A percentile compares a stretch with the other conserved stretches of the same genome.
Conservation (phyloP, 2,888 invertebrate species). For the Orthosia cruda region DNA sequence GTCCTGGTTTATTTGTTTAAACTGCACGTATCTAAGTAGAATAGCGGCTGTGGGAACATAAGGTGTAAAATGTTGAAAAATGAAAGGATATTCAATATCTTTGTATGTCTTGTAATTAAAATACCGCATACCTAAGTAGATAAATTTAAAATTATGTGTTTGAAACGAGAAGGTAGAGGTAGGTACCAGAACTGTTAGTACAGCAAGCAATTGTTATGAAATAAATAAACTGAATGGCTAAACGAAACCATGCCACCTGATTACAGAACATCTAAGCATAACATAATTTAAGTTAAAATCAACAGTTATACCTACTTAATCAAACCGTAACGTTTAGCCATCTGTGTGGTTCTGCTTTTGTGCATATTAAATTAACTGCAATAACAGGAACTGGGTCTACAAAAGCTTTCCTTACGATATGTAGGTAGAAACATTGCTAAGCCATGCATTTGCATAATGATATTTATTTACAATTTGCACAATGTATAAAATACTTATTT, state of each 20-base stretch:
- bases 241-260: background rate
- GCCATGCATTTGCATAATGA: too few species aligned
- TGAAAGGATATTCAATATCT: background rate
- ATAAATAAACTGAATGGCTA: too few species aligned
- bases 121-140: background rate
- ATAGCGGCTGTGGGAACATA: background rate
- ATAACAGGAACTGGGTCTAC: background rate
- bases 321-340: slow-evolving; percentile 2
- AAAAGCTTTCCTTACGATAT: background rate
- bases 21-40: background rate
- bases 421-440: background rate
- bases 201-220: too few species aligned
- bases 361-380: slow-evolving; percentile 22
- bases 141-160: too few species aligned
- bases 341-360: background rate
- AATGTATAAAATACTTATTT: too few species aligned
- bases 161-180: background rate
- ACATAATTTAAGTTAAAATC: slow-evolving; percentile 11
- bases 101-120: background rate
- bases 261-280: background rate
- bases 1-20: slow-evolving; percentile 2
- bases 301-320: background rate
- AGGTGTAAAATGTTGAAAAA: background rate
- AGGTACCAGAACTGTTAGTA: background rate
- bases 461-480: too few species aligned